Evolutionary conservation across 2,888 invertebrate genomes (phyloP).

Genomic region (Agriopis leucophaearia): DNA sequence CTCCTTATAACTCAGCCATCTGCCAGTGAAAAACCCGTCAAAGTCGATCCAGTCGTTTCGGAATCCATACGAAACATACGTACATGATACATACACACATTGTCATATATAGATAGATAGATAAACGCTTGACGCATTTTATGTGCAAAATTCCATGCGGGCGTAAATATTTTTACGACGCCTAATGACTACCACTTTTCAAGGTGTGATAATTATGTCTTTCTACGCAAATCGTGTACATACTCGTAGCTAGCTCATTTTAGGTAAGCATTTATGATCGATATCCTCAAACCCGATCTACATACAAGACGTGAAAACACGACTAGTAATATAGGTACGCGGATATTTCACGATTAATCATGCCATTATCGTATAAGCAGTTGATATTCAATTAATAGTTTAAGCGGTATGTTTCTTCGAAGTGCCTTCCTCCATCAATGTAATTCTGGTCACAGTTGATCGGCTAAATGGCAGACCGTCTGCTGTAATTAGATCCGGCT

Average conservation of each 20-base stretch:
- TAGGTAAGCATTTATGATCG: constrained; percentile 10
- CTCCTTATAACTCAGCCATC: too few relatives aligned
- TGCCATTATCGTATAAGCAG: constrained; percentile 24
- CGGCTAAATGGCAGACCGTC: constrained; percentile 44
- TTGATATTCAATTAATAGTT: constrained; percentile 36
- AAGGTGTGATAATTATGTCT: constrained; percentile 26
- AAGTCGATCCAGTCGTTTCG: too few relatives aligned
- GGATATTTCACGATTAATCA: constrained; percentile 8
- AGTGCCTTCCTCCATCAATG: constrained; percentile 40
- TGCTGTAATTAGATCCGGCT: constrained; percentile 56
- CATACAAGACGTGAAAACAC: constrained; percentile 2
- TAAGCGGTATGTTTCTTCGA: constrained; percentile 27
- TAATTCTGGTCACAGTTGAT: constrained; percentile 45
- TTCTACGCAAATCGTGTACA: constrained; percentile 19
- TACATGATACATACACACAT: too few relatives aligned
- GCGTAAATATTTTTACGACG: constrained; percentile 56
- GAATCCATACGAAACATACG: too few relatives aligned
- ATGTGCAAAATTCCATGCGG: constrained; percentile 46
- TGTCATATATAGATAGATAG: too few relatives aligned
- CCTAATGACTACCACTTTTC: constrained; percentile 30
- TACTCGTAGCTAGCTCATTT: constrained; percentile 12
- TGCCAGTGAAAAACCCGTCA: too few relatives aligned
- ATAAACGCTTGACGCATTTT: constrained; percentile 39
- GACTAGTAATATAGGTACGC: constrained; percentile 6
- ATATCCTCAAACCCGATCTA: constrained; percentile 24